Evolutionary conservation across 2,888 invertebrate species (phyloP), one percentile per base, ranked within the genome.

Genomic region (Drosophila diplacantha): DNA sequence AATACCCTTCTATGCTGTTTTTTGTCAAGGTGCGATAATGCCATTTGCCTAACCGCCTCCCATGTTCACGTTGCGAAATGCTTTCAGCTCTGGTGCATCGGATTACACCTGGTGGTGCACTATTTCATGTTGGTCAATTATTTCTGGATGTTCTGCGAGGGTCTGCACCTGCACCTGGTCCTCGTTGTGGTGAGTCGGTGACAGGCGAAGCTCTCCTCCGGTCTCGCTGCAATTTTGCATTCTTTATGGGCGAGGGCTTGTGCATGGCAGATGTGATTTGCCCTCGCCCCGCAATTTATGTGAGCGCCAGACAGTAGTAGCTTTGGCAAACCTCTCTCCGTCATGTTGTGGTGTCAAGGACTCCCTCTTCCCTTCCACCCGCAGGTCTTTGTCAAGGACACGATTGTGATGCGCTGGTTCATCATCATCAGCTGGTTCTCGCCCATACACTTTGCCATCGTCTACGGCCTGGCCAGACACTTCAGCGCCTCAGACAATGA

Each of bases 131-230:
- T 94, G 46, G 92, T 93, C 44, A 94, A 93, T 86, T 95, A 95
- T 87, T 91, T 93, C 85, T 95, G 95, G 95, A 95, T 95, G 94
- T 94, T 95, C 85, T 93, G 93, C 83, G 94, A 94, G 85, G 93
- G 93, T 0, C 88, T 94, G 2, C 93, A 94, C 83, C 88, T 95
- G 9, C 94, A 94, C 85, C 90, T 94, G 18, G 91, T 94, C 0
- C 89, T 95, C 1, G 94, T 94, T 11, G 91, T 94, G 77, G 93
- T 91, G 86, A 88, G 89, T 88, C 11, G 5, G 22, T 41, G 41
- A 24, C 35, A 37, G 24, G 22, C 22, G 24, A 69, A 73, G 74
- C 14, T n/a, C 43, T 14, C 4, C 12, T 4, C 12, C 3, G 43
- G 26, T 29, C 7, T 29, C 63, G 59, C 31, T 34, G 60, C 63